Conservation (phyloP, 2,888 invertebrate genomes). For the Acanthosepion esculentum region DNA sequence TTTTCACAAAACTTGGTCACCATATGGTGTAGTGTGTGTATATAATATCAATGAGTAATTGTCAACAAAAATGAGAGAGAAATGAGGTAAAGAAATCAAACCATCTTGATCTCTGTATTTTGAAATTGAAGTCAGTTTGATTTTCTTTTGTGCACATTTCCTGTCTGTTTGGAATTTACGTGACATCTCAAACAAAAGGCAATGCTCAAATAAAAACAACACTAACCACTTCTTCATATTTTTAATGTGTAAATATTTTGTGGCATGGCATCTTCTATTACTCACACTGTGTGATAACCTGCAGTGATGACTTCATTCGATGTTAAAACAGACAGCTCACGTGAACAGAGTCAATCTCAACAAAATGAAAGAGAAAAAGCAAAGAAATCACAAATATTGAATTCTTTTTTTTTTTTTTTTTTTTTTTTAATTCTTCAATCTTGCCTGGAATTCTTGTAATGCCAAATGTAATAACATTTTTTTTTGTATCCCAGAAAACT, state of each 20-base stretch:
- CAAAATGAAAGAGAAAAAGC: neutral
- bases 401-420: neutral
- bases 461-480: neutral
- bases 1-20: neutral
- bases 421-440: neutral
- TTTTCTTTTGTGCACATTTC: neutral
- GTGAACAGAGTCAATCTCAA: neutral
- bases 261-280: neutral
- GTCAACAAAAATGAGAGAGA: neutral
- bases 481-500: neutral
- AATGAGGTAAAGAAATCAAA: neutral
- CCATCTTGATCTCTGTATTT: neutral
- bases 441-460: neutral
- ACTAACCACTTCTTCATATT: neutral
- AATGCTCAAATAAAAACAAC: neutral
- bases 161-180: neutral
- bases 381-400: too few relatives aligned
- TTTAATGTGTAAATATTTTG: neutral
- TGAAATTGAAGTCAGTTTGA: neutral
- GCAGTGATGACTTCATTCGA: neutral
- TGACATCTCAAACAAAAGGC: neutral
- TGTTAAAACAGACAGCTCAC: neutral
- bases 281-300: neutral
- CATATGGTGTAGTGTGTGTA: neutral
- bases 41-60: neutral